phyloP scores from a whole-genome alignment of 2,888 invertebrate genomes.

The Crocallis elinguaria region DNA sequence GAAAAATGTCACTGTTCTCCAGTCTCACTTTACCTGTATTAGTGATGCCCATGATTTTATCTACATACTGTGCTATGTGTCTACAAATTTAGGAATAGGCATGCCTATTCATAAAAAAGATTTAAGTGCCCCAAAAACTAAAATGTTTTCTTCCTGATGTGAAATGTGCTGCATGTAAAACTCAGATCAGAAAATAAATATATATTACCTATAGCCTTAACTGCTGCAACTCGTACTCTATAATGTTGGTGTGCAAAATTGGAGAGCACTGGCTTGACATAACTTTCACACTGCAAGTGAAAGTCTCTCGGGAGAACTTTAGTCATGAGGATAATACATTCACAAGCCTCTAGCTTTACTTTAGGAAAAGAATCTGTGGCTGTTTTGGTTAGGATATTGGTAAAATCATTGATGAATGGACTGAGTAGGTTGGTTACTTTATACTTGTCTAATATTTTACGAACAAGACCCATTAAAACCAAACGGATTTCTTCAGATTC shows the following conservation, averaged over 20 bases:
- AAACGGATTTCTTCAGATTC: slow-evolving; percentile 92
- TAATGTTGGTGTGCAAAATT: slow-evolving; percentile 93
- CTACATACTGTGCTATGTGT: too few relatives aligned
- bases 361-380: slow-evolving; percentile 91
- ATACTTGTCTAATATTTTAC: slow-evolving; percentile 87
- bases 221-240: slow-evolving; percentile 89
- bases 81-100: too few relatives aligned
- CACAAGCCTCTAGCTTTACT: slow-evolving; percentile 91
- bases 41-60: too few relatives aligned
- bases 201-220: slow-evolving; percentile 88
- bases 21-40: too few relatives aligned
- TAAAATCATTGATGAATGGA: slow-evolving; percentile 90
- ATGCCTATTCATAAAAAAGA: too few relatives aligned
- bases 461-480: slow-evolving; percentile 87
- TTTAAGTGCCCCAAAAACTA: too few relatives aligned
- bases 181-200: not conserved
- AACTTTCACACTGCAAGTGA: slow-evolving; percentile 89
- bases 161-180: too few relatives aligned
- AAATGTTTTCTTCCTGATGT: too few relatives aligned
- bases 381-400: slow-evolving; percentile 89
- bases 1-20: too few relatives aligned
- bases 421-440: slow-evolving; percentile 84
- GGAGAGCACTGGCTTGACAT: slow-evolving; percentile 89
- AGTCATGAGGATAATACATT: slow-evolving; percentile 88
- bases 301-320: slow-evolving; percentile 88